These are phyloP conservation scores for Synodontis membranacea DNA, from an alignment of 2,113 vertebrate genomes.

Conservation along the genomic window DNA sequence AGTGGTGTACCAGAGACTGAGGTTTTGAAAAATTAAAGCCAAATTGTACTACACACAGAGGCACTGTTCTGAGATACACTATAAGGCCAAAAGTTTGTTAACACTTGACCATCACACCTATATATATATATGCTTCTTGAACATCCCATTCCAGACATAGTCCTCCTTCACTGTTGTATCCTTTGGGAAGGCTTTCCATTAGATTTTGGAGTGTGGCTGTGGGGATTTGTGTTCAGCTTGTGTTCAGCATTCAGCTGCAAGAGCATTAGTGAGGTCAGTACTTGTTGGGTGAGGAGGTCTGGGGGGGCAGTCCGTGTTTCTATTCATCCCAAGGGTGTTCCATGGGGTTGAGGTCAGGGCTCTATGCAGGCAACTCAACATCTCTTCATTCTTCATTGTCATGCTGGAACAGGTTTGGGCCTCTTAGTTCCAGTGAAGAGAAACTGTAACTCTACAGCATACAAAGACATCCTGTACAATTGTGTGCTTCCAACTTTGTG, in stretches of 20 bases:
- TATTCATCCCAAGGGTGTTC: no score
- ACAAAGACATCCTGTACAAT: neutral
- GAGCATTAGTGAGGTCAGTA: neutral
- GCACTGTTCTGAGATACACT: neutral
- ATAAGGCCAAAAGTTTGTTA: neutral
- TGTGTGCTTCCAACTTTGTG: neutral
- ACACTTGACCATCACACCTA: neutral
- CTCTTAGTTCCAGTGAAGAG: neutral
- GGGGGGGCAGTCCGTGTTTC: no score
- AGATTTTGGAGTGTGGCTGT: neutral
- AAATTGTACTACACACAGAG: conserved; percentile 10
- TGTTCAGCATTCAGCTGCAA: neutral
- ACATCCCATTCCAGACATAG: neutral
- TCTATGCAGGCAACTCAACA: no score
- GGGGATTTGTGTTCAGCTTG: neutral
- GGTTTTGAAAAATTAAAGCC: conserved; percentile 28
- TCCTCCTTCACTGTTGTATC: neutral
- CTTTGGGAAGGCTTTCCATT: neutral
- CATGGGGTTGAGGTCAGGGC: no score
- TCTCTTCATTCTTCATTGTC: no score
- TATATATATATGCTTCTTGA: neutral
- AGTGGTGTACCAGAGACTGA: conserved; percentile 22
- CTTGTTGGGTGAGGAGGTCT: no score
- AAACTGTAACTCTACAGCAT: neutral
- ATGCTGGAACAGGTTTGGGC: neutral